These are phyloP conservation scores for Novumbra hubbsi DNA, from an alignment of 2,797 vertebrate species.

Conservation along the genomic window DNA sequence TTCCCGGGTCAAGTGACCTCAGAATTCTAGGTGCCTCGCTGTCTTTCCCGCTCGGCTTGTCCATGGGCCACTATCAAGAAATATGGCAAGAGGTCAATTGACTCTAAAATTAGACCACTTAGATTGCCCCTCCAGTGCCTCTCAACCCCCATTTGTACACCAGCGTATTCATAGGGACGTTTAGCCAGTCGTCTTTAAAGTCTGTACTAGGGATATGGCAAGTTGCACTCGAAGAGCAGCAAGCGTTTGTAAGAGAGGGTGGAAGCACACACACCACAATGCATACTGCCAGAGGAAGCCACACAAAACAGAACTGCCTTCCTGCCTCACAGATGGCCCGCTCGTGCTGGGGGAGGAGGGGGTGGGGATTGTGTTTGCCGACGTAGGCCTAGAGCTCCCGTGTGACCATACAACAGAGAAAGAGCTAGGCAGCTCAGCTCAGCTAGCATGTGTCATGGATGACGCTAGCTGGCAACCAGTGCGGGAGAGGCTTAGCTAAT, in stretches of 20 bases:
- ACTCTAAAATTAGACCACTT: not conserved
- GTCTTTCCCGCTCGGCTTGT: not conserved
- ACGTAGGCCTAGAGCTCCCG: not conserved
- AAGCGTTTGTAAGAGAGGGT: not conserved
- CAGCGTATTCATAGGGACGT: not conserved
- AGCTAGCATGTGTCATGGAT: not conserved
- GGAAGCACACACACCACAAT: not conserved
- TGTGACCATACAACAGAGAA: not conserved
- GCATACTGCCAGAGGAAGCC: not conserved
- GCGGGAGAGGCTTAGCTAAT: not conserved
- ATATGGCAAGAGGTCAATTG: not conserved
- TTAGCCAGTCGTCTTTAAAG: not conserved
- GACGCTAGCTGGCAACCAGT: not conserved
- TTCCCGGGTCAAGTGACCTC: slow-evolving; percentile 1
- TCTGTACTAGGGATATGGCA: not conserved
- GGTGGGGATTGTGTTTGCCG: not conserved
- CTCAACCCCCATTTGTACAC: not conserved
- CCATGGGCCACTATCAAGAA: not conserved
- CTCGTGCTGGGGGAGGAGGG: not conserved
- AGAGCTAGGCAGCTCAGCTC: not conserved
- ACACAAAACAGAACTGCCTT: not conserved
- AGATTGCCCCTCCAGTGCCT: not conserved
- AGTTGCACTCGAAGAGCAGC: not conserved
- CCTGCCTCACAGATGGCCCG: slow-evolving; percentile 4
- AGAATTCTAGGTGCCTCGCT: not conserved